Evolutionary conservation across 2,888 invertebrate species (phyloP).

Genomic region (Tachina grossa): DNA sequence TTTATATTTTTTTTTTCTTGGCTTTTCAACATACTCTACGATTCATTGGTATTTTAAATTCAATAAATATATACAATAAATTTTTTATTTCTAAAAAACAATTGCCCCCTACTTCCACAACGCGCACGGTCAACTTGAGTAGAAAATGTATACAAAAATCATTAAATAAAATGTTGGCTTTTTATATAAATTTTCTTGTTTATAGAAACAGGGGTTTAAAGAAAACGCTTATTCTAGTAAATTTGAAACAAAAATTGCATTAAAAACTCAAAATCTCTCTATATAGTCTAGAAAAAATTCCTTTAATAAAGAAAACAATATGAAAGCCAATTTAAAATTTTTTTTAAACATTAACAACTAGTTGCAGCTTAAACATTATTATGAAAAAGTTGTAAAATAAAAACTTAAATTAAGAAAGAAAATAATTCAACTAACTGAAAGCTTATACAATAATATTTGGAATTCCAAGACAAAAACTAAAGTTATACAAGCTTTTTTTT

Average conservation of each 20-base stretch:
- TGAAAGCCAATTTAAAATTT: too few species aligned
- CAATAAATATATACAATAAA: slow-evolving; percentile 55
- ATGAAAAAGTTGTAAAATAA: neutral
- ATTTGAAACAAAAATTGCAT: too few species aligned
- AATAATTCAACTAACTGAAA: slow-evolving; percentile 56
- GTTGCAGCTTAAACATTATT: slow-evolving; percentile 4
- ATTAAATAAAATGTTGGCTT: slow-evolving; percentile 40
- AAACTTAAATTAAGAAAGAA: neutral
- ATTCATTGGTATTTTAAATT: slow-evolving; percentile 61
- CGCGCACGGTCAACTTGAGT: too few species aligned
- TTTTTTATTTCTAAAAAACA: neutral
- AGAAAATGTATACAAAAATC: neutral
- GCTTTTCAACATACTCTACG: slow-evolving; percentile 36
- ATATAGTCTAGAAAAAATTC: neutral
- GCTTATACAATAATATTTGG: slow-evolving; percentile 68
- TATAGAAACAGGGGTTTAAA: too few species aligned
- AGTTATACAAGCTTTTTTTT: too few species aligned
- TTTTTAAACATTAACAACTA: slow-evolving; percentile 10
- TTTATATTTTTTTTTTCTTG: slow-evolving; percentile 43
- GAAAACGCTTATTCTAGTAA: too few species aligned
- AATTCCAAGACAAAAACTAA: slow-evolving; percentile 37
- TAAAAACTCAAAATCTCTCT: neutral
- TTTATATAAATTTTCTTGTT: slow-evolving; percentile 17
- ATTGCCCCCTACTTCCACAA: neutral
- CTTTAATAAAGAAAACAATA: neutral